Evolutionary conservation across 2,113 vertebrate species (phyloP).

Genomic region (Poeciliopsis prolifica): DNA sequence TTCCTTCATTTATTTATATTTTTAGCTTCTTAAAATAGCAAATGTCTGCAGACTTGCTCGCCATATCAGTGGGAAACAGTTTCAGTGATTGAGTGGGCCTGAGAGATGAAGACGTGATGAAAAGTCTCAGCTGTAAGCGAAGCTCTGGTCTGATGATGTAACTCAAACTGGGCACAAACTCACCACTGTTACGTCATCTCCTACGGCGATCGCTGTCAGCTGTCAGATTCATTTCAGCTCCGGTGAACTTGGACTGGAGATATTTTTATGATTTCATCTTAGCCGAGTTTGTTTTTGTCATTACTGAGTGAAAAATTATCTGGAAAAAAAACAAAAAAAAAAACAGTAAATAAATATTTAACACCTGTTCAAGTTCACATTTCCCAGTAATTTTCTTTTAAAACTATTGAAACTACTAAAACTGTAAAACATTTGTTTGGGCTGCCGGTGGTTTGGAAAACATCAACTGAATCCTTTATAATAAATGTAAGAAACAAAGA

Average conservation of each 20-base stretch:
- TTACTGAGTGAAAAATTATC: not conserved
- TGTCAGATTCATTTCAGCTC: not conserved
- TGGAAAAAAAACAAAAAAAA: not conserved
- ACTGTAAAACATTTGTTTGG: too few relatives aligned
- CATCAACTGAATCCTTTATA: too few relatives aligned
- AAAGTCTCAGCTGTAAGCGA: conserved; percentile 38
- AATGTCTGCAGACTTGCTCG: conserved; percentile 1
- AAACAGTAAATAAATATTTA: not conserved
- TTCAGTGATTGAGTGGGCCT: conserved; percentile 8
- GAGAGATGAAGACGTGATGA: conserved; percentile 35
- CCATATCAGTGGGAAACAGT: conserved; percentile 12
- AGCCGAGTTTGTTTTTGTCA: not conserved
- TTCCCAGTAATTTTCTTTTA: too few relatives aligned
- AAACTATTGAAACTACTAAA: too few relatives aligned
- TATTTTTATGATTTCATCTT: conserved; percentile 9
- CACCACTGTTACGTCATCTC: not conserved
- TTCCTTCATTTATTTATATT: conserved; percentile 6
- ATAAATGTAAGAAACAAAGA: too few relatives aligned
- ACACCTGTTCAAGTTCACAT: not conserved
- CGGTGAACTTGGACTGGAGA: not conserved
- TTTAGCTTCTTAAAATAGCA: conserved; percentile 41
- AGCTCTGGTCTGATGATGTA: conserved; percentile 42
- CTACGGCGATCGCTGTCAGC: conserved; percentile 27
- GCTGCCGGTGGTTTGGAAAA: too few relatives aligned
- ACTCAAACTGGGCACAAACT: conserved; percentile 16